These are phyloP conservation scores for Australoheros facetus DNA, from an alignment of 2,797 vertebrate genomes.

Conservation along the genomic window DNA sequence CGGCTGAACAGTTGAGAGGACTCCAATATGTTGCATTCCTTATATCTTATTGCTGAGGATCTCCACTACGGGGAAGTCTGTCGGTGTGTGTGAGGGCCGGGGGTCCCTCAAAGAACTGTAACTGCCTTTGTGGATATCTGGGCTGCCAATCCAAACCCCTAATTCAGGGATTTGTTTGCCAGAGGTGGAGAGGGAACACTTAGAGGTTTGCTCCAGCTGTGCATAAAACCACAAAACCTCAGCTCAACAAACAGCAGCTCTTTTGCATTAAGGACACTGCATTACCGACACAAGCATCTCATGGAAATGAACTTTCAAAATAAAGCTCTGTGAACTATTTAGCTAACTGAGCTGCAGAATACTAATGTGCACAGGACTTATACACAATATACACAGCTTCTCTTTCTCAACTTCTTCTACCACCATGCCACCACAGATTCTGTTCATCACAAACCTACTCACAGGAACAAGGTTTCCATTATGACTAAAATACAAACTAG, in stretches of 20 bases:
- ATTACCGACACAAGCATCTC: neutral
- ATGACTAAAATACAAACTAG: slow-evolving; percentile 2
- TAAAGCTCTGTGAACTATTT: neutral
- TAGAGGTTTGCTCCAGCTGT: slow-evolving; percentile 51
- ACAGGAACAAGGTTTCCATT: neutral
- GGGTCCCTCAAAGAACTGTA: slow-evolving; percentile 22
- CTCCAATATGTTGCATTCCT: neutral
- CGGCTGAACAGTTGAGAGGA: neutral
- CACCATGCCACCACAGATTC: neutral
- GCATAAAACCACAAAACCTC: slow-evolving; percentile 54
- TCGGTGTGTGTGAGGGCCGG: neutral
- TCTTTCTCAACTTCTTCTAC: neutral
- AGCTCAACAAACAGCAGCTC: slow-evolving; percentile 41
- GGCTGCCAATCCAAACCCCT: slow-evolving; percentile 55
- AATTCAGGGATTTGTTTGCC: slow-evolving; percentile 58
- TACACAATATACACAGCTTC: neutral
- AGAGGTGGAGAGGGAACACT: slow-evolving; percentile 51
- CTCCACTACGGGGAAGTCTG: neutral
- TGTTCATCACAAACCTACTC: neutral
- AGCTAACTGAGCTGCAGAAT: neutral
- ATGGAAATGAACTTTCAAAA: slow-evolving; percentile 8
- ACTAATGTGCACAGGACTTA: neutral
- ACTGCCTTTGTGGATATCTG: slow-evolving; percentile 34
- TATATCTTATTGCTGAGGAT: neutral
- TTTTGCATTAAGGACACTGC: neutral